These are phyloP conservation scores for Aphelenchoides avenae DNA, from an alignment of 1,140 invertebrate genomes.

Conservation along the genomic window DNA sequence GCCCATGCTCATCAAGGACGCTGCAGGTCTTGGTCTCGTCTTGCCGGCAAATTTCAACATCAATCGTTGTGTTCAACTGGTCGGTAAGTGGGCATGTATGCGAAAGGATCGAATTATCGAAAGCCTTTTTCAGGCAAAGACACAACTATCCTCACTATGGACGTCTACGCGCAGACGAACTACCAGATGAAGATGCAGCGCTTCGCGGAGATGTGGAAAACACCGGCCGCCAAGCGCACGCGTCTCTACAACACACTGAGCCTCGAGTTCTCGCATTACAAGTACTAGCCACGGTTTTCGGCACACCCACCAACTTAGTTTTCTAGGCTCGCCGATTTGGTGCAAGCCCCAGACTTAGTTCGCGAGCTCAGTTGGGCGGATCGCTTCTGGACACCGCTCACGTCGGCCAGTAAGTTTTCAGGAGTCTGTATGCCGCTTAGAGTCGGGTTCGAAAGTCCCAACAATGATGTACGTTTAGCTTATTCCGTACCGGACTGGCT, in stretches of 20 bases:
- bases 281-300: too few species aligned
- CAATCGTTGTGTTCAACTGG: slow-evolving; percentile 19
- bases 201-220: slow-evolving; percentile 30
- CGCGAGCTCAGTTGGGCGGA: slow-evolving; percentile 95
- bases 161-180: slow-evolving; percentile 37
- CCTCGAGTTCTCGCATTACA: slow-evolving; percentile 43
- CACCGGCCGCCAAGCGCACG: slow-evolving; percentile 24
- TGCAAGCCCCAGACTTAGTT: slow-evolving; percentile 62
- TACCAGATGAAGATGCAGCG: slow-evolving; percentile 37
- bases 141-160: slow-evolving; percentile 39
- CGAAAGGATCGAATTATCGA: not conserved
- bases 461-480: slow-evolving; percentile 71
- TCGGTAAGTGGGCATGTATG: slow-evolving; percentile 13
- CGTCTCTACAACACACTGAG: slow-evolving; percentile 50
- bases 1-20: slow-evolving; percentile 8
- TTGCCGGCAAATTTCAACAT: slow-evolving; percentile 24
- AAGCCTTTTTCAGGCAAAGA: slow-evolving; percentile 30
- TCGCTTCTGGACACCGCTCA: slow-evolving; percentile 85
- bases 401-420: slow-evolving; percentile 87
- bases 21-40: slow-evolving; percentile 21
- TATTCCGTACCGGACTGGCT: too few species aligned
- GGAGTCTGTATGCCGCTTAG: too few species aligned
- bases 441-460: slow-evolving; percentile 78
- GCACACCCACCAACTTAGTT: too few species aligned
- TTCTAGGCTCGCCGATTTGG: slow-evolving; percentile 21